These are phyloP conservation scores for Plutomurus gul DNA, from an alignment of 1,140 invertebrate genomes.

Conservation along the genomic window DNA sequence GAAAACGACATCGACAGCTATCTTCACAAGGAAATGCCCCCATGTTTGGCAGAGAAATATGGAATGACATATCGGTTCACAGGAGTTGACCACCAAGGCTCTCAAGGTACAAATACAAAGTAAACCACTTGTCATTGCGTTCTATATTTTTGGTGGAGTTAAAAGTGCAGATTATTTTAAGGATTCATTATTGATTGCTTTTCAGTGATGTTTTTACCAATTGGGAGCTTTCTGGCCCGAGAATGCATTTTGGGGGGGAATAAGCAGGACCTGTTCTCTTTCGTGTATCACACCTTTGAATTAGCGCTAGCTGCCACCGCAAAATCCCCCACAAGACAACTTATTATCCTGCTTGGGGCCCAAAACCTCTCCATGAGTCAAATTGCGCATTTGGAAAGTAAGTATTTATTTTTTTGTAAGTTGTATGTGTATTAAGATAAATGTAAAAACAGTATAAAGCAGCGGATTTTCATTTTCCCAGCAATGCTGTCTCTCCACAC, in stretches of 20 bases:
- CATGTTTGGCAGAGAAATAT: not conserved
- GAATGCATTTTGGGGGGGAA: not conserved
- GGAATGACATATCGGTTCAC: not conserved
- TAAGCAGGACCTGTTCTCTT: not conserved
- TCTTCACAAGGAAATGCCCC: not conserved
- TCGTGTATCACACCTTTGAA: slow-evolving; percentile 15
- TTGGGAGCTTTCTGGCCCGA: not conserved
- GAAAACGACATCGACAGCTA: not conserved
- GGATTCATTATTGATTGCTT: not conserved
- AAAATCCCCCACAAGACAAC: not conserved
- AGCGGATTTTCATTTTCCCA: not conserved
- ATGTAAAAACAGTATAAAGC: too few species aligned
- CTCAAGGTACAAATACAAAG: not conserved
- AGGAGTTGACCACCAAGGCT: not conserved
- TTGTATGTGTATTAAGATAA: not conserved
- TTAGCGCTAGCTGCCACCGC: not conserved
- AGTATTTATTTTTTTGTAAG: not conserved
- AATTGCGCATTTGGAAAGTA: slow-evolving; percentile 22
- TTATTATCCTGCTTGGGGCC: not conserved
- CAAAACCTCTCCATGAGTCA: slow-evolving; percentile 9
- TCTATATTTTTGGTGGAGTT: too few species aligned
- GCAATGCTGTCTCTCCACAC: not conserved
- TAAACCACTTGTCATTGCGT: not conserved
- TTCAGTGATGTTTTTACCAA: not conserved
- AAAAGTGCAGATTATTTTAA: not conserved